Evolutionary conservation across 2,888 invertebrate species (phyloP).

Genomic region (Thereva unica): DNA sequence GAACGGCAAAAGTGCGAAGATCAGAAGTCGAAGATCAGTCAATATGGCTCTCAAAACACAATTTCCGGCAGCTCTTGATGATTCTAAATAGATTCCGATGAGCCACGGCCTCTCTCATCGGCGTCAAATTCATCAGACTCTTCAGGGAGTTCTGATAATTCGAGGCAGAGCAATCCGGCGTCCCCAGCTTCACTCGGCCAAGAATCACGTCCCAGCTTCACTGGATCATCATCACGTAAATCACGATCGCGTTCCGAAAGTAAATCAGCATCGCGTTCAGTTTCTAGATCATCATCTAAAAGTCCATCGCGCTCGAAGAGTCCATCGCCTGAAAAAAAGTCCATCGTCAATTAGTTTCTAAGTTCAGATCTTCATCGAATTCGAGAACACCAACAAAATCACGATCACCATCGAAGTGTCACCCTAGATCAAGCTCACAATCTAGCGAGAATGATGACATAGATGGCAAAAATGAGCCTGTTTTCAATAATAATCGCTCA

Average conservation of each 20-base stretch:
- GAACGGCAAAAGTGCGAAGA: too few species aligned
- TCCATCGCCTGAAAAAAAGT: too few species aligned
- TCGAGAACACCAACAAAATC: conserved; percentile 10
- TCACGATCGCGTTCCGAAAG: conserved; percentile 47
- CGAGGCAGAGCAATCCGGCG: conserved; percentile 46
- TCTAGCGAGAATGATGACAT: conserved; percentile 46
- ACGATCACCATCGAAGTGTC: background rate
- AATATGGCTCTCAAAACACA: too few species aligned
- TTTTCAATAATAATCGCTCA: conserved; percentile 37
- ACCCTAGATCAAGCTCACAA: conserved; percentile 39
- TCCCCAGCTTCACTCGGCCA: conserved; percentile 51
- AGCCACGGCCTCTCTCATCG: conserved; percentile 53
- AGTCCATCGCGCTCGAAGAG: too few species aligned
- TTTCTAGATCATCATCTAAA: conserved; percentile 48
- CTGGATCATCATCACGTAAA: conserved; percentile 52
- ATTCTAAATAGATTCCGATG: conserved; percentile 48
- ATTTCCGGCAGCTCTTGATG: background rate
- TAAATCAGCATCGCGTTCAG: conserved; percentile 50
- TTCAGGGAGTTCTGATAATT: conserved; percentile 59
- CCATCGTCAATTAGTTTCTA: too few species aligned
- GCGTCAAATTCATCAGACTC: conserved; percentile 58
- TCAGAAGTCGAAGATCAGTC: too few species aligned
- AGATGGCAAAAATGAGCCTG: conserved; percentile 39
- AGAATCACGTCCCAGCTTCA: conserved; percentile 51
- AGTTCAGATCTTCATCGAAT: too few species aligned